phyloP scores from a whole-genome alignment of 2,797 vertebrate genomes.

The Natrix natrix region DNA sequence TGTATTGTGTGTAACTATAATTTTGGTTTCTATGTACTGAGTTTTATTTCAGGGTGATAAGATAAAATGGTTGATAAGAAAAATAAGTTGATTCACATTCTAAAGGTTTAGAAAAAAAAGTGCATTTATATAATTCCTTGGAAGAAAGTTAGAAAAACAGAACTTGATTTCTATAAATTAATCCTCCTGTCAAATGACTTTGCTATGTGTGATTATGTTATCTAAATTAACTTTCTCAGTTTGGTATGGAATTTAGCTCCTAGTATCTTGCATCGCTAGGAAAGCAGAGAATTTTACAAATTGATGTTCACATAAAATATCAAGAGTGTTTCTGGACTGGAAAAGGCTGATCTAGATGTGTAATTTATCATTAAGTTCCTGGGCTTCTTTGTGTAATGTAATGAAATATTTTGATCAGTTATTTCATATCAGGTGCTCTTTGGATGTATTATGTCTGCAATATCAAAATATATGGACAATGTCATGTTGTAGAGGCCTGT shows the following conservation, averaged over 20 bases:
- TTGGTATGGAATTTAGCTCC: neutral
- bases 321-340: neutral
- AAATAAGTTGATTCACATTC: neutral
- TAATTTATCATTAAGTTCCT: neutral
- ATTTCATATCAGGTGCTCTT: neutral
- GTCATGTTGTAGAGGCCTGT: neutral
- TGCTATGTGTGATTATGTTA: neutral
- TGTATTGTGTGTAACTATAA: neutral
- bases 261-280: neutral
- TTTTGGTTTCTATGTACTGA: neutral
- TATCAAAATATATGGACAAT: neutral
- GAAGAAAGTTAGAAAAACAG: neutral
- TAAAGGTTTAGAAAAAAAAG: constrained; percentile 4
- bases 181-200: neutral
- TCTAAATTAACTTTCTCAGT: neutral
- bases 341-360: neutral
- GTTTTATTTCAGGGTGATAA: constrained; percentile 12
- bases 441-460: neutral
- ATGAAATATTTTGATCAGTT: neutral
- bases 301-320: neutral
- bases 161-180: neutral
- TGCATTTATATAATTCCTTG: neutral
- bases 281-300: neutral
- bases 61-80: neutral
- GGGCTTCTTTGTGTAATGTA: neutral